Conservation (phyloP, 2,797 vertebrate species). For the Liparis tanakae region DNA sequence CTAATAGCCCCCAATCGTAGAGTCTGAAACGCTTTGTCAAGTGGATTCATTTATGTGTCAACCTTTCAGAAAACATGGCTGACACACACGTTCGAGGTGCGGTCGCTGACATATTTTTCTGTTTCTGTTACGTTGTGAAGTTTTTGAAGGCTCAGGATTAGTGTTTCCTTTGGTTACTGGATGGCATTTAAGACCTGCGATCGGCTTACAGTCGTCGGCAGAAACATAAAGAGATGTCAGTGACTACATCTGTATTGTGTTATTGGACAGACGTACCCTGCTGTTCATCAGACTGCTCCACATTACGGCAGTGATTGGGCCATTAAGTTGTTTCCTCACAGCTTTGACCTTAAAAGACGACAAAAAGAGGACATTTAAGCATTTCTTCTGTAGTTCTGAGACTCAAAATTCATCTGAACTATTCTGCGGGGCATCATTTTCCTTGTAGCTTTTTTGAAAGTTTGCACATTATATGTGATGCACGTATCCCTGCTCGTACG, state of each 20-base stretch:
- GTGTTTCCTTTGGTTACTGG: not conserved
- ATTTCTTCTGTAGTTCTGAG: not conserved
- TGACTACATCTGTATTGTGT: conserved; percentile 8
- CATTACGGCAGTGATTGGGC: not conserved
- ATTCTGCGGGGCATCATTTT: not conserved
- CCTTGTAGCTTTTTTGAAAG: not conserved
- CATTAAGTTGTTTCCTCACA: conserved; percentile 14
- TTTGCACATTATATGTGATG: not conserved
- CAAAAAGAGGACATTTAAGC: not conserved
- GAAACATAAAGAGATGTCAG: not conserved
- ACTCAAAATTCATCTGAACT: not conserved
- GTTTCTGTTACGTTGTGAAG: not conserved
- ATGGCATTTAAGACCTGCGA: not conserved
- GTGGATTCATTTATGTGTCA: not conserved
- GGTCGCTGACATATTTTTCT: not conserved
- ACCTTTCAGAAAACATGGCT: conserved; percentile 2
- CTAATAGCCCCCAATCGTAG: not conserved
- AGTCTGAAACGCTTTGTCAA: not conserved
- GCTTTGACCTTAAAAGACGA: not conserved
- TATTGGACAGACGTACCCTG: conserved; percentile 6
- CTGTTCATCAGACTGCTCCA: not conserved
- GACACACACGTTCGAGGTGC: not conserved
- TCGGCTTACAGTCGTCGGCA: not conserved
- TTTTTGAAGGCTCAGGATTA: not conserved
- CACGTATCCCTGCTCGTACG: not conserved